phyloP scores from a whole-genome alignment of 2,888 invertebrate species.

The Euphydryas editha region DNA sequence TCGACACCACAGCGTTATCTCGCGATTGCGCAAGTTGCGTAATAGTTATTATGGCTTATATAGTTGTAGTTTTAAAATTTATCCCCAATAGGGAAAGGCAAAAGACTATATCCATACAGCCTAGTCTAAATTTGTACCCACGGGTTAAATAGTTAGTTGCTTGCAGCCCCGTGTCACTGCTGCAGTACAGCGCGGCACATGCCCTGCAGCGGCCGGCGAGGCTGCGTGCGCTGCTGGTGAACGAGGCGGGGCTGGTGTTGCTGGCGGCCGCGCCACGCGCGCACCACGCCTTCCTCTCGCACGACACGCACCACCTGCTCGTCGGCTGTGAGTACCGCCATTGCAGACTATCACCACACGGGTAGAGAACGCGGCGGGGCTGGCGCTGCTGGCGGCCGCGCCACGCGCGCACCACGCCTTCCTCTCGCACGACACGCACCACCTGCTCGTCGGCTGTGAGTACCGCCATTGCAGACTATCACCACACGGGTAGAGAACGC shows the following conservation, averaged over 20 bases:
- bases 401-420: constrained; percentile 56
- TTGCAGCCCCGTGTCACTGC: constrained; percentile 60
- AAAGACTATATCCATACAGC: too few relatives aligned
- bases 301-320: constrained; percentile 64
- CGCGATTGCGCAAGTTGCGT: too few relatives aligned
- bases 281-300: constrained; percentile 62
- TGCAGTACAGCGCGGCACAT: constrained; percentile 57
- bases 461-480: too few relatives aligned
- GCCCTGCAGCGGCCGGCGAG: constrained; percentile 62
- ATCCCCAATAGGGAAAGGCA: too few relatives aligned
- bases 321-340: constrained; percentile 15
- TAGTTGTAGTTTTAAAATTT: too few relatives aligned
- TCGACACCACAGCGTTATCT: too few relatives aligned
- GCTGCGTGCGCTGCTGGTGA: constrained; percentile 64
- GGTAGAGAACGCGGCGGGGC: constrained; percentile 61
- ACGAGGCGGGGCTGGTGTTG: constrained; percentile 57
- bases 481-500: constrained; percentile 52
- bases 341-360: too few relatives aligned
- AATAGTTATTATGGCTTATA: too few relatives aligned
- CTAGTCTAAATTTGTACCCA: too few relatives aligned
- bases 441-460: constrained; percentile 49
- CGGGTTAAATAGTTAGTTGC: background rate
- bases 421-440: constrained; percentile 63
- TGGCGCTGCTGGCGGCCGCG: constrained; percentile 56
- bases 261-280: constrained; percentile 52